A percentile compares a stretch with the other conserved stretches of the same genome.
Conservation (phyloP, 35 echinoderm and acorn worm genomes). For the Lytechinus variegatus region DNA sequence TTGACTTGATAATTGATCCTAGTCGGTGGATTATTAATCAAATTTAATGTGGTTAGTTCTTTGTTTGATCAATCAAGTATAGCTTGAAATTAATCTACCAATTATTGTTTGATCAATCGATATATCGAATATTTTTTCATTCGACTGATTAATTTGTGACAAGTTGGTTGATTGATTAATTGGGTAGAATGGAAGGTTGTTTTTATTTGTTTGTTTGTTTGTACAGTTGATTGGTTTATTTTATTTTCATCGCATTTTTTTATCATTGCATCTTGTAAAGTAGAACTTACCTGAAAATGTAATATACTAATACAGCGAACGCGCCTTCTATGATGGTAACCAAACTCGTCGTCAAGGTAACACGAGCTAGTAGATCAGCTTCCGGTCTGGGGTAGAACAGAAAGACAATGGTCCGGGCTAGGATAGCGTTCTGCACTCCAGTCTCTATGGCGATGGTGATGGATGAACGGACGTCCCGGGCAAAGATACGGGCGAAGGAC, state of each 20-base stretch:
- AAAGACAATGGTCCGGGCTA: slow-evolving; percentile 63
- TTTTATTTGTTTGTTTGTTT: neutral
- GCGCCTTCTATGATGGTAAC: slow-evolving; percentile 63
- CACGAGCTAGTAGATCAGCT: slow-evolving; percentile 69
- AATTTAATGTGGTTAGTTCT: no score
- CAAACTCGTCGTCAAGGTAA: slow-evolving; percentile 43
- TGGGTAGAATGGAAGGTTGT: neutral
- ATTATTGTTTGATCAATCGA: no score
- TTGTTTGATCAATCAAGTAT: no score
- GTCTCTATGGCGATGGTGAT: slow-evolving; percentile 74
- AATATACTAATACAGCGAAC: slow-evolving; percentile 1
- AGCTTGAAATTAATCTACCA: no score
- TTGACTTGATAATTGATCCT: no score
- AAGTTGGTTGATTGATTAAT: no score
- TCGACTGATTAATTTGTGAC: no score
- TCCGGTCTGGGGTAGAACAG: slow-evolving; percentile 74
- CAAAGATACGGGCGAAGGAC: slow-evolving; percentile 60
- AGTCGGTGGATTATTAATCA: no score
- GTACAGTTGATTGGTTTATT: neutral
- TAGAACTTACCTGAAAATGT: neutral
- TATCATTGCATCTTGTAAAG: no score
- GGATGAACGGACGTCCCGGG: slow-evolving; percentile 24
- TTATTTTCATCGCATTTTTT: neutral
- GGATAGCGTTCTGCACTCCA: slow-evolving; percentile 73
- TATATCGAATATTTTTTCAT: no score